phyloP scores from a whole-genome alignment of 2,888 invertebrate species.

The Helicoverpa assulta region DNA sequence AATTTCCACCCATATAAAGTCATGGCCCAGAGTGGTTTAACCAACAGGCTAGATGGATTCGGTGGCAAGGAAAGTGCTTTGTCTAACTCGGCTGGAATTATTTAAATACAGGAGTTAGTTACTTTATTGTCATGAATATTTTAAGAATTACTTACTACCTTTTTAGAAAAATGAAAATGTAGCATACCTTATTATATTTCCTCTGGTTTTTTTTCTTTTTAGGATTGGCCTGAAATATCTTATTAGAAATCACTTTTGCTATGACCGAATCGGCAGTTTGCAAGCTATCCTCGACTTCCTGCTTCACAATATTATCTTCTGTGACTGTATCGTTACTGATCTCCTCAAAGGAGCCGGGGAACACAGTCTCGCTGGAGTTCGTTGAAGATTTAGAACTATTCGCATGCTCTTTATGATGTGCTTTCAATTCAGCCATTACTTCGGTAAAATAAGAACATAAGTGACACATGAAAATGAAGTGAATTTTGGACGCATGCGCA shows the following conservation, averaged over 20 bases:
- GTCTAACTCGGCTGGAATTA: background rate
- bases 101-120: too few relatives aligned
- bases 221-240: constrained; percentile 73
- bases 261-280: constrained; percentile 78
- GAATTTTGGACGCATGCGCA: constrained; percentile 73
- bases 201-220: constrained; percentile 67
- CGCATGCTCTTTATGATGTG: constrained; percentile 67
- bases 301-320: constrained; percentile 40
- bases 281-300: constrained; percentile 37
- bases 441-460: constrained; percentile 69
- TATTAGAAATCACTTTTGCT: constrained; percentile 80
- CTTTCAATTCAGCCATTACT: constrained; percentile 62
- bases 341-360: constrained; percentile 64
- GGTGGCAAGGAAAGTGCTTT: background rate
- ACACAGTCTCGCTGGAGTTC: constrained; percentile 62
- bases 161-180: background rate
- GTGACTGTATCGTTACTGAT: constrained; percentile 61
- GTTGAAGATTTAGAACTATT: constrained; percentile 27
- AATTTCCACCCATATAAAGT: constrained; percentile 16
- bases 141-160: too few relatives aligned
- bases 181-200: constrained; percentile 76
- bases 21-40: constrained; percentile 1
- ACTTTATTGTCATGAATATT: too few relatives aligned
- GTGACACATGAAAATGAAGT: constrained; percentile 74
- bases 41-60: constrained; percentile 13